These are phyloP conservation scores for Thysanoteuthis rhombus DNA, from an alignment of 2,888 invertebrate genomes.

Conservation along the genomic window DNA sequence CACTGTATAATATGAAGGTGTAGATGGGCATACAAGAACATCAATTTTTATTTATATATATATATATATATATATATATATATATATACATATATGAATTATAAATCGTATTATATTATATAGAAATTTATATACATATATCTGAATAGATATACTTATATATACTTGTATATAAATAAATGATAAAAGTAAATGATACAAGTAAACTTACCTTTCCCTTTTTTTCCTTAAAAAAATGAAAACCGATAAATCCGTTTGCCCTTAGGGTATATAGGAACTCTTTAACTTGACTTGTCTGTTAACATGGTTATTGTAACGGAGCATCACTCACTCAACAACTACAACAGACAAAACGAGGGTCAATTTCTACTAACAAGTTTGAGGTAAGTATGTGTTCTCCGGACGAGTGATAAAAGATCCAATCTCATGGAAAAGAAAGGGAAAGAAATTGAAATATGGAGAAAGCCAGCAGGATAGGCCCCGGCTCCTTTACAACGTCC, in stretches of 20 bases:
- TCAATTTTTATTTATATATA: no score
- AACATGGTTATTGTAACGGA: not conserved
- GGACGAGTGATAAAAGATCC: not conserved
- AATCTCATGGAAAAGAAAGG: not conserved
- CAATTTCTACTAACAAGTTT: not conserved
- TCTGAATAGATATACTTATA: no score
- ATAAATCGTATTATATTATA: no score
- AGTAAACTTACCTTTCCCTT: not conserved
- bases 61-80: no score
- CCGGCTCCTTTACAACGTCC: not conserved
- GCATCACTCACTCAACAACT: not conserved
- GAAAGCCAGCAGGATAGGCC: not conserved
- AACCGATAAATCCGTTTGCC: constrained; percentile 1
- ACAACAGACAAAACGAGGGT: not conserved
- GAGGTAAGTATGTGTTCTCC: not conserved
- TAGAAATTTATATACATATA: no score
- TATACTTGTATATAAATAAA: no score
- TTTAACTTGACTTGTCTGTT: not conserved
- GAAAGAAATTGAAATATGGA: not conserved
- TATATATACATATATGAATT: no score
- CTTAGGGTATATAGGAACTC: not conserved
- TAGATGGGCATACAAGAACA: no score
- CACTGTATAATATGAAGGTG: no score
- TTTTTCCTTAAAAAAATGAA: not conserved
- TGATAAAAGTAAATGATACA: not conserved